phyloP scores from a whole-genome alignment of 1,140 invertebrate genomes.

The Subanguina moxae region DNA sequence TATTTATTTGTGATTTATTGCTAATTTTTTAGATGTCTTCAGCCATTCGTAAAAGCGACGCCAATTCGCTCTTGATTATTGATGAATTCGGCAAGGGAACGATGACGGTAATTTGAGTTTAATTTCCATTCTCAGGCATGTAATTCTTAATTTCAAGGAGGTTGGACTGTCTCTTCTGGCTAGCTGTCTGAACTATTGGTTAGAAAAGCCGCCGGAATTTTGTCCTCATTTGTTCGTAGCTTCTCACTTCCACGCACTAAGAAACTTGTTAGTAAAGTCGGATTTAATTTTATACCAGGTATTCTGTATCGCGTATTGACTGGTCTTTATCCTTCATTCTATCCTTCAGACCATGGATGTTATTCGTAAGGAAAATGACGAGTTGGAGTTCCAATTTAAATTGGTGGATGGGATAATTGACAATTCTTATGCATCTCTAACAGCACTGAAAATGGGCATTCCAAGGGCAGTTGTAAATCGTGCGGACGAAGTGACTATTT shows the following conservation, averaged over 20 bases:
- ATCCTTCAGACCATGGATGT: constrained; percentile 50
- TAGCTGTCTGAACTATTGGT: constrained; percentile 54
- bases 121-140: not conserved
- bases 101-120: constrained; percentile 62
- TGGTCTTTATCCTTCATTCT: constrained; percentile 1
- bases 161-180: constrained; percentile 53
- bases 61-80: constrained; percentile 72
- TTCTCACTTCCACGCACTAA: constrained; percentile 53
- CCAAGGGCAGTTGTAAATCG: constrained; percentile 39
- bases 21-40: constrained; percentile 67
- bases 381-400: constrained; percentile 43
- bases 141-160: constrained; percentile 45
- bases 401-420: constrained; percentile 49
- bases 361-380: constrained; percentile 23
- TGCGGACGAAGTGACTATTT: constrained; percentile 39
- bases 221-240: constrained; percentile 53
- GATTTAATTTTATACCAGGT: constrained; percentile 30
- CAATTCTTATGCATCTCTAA: constrained; percentile 48
- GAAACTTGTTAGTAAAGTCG: constrained; percentile 28
- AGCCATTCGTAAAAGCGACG: constrained; percentile 67
- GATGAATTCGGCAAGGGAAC: constrained; percentile 91
- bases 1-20: not conserved
- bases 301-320: not conserved
- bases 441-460: constrained; percentile 49
- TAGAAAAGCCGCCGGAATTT: constrained; percentile 32